A percentile compares a stretch with the other conserved stretches of the same genome.
These are phyloP conservation scores for Xiphophorus maculatus DNA, from an alignment of 2,113 vertebrate species.

Conservation along the genomic window DNA sequence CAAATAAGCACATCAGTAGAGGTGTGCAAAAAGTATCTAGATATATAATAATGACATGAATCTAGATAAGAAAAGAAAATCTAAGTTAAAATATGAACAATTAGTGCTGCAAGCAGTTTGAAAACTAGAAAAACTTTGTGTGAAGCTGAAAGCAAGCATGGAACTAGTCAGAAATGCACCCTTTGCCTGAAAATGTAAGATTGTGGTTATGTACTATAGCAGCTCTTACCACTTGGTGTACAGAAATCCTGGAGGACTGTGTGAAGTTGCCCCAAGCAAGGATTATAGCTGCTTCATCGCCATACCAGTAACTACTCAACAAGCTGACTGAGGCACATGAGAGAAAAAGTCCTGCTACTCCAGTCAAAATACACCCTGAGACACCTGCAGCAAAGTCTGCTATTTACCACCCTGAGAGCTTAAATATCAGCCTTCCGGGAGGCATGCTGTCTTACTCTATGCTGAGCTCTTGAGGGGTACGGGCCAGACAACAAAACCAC, in stretches of 20 bases:
- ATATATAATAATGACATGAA: not conserved
- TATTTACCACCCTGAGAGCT: conserved; percentile 58
- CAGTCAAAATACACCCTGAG: conserved; percentile 50
- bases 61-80: not conserved
- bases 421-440: conserved; percentile 58
- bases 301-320: conserved; percentile 50
- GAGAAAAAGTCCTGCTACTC: conserved; percentile 31
- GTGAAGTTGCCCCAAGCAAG: conserved; percentile 48
- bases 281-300: conserved; percentile 52
- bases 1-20: not conserved
- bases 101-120: not conserved
- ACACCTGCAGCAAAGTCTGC: conserved; percentile 46
- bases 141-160: not conserved
- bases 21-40: no score
- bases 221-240: conserved; percentile 25
- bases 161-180: conserved; percentile 18
- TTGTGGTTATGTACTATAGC: conserved; percentile 19
- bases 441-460: conserved; percentile 44
- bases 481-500: conserved; percentile 62
- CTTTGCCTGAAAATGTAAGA: conserved; percentile 22
- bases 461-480: conserved; percentile 49
- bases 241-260: conserved; percentile 30
- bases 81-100: not conserved
- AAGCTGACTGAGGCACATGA: conserved; percentile 49
- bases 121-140: not conserved